A percentile compares a stretch with the other conserved stretches of the same genome.
phyloP scores from a whole-genome alignment of 1,140 invertebrate species.

The Anthonomus grandis region DNA sequence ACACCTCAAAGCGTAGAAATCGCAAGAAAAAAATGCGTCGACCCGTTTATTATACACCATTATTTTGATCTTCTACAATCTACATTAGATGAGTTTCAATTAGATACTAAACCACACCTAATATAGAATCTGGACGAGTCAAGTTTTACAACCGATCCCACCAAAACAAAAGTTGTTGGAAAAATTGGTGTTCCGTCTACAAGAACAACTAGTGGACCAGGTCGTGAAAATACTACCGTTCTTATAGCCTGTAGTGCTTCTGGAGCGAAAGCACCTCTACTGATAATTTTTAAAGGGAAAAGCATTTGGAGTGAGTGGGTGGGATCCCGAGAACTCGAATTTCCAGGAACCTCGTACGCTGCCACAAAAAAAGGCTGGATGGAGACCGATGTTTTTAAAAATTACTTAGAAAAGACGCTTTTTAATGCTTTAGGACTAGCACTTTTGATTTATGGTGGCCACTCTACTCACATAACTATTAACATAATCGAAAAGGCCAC shows the following conservation, averaged over 20 bases:
- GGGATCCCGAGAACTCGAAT: conserved; percentile 19
- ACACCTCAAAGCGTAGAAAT: conserved; percentile 45
- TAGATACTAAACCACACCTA: conserved; percentile 29
- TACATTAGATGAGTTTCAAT: conserved; percentile 27
- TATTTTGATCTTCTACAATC: conserved; percentile 38
- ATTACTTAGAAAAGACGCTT: conserved; percentile 42
- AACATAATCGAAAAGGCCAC: conserved; percentile 39
- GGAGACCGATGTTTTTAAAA: conserved; percentile 30
- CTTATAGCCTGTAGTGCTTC: conserved; percentile 39
- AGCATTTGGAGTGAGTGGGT: conserved; percentile 32
- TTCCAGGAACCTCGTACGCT: conserved; percentile 39
- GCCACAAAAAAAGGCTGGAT: conserved; percentile 44
- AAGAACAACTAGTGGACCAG: conserved; percentile 37
- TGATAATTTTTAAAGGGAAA: conserved; percentile 44
- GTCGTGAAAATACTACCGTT: conserved; percentile 45
- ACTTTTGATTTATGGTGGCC: conserved; percentile 45
- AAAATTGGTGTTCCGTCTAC: conserved; percentile 33
- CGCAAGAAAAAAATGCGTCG: conserved; percentile 36
- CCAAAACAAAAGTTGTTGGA: conserved; percentile 44
- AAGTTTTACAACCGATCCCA: conserved; percentile 38
- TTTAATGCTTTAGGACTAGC: conserved; percentile 29
- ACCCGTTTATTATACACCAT: conserved; percentile 39
- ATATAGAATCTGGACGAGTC: conserved; percentile 45
- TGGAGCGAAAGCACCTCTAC: conserved; percentile 42
- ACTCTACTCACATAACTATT: conserved; percentile 39